Base-by-base conservation (phyloP, 2,888 invertebrate species). In the Ophioninae sp. region DNA sequence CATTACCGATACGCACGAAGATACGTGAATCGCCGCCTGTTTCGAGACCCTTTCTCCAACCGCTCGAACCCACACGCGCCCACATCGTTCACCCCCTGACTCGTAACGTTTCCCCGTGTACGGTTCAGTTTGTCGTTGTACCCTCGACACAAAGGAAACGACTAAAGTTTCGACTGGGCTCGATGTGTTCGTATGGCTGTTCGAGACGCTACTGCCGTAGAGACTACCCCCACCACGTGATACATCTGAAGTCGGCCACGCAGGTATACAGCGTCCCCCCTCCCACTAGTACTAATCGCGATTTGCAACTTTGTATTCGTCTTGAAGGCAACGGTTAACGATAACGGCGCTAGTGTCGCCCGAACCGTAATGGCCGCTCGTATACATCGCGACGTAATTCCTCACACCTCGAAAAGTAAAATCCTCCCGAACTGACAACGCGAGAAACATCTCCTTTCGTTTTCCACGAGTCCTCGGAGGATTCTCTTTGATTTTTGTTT, bases 221-320 rank as follows among this genome's bases (percentile, higher is more conserved):
- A 17, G 7, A 23, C 8, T 59, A 44, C 81, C 71, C 76, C 81
- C 71, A 76, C 81, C 64, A 23, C 64, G 13, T 39, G 59, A 61
- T n/a, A 22, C 51, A 65, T 56, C 56, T 30, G 37, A 44, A 51
- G 37, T 63, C 30, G 6, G 64, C 51, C 44, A 68, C 22, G 7
- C 59, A 9, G 9, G 22, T 20, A 22, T 22, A 22, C 20, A 20
- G 20, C 8, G 6, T 6, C 59, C 20, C 20, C 8, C 20, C 6
- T 8, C 20, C 22, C 59, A 7, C 59, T 59, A 20, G 8, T 2
- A 20, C 22, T 8, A 59, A 59, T 9, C 51, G 51, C 17, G 30
- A 30, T 30, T 30, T 13, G 51, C 51, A 13, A 51, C 17, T 51
- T 17, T 17, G 51, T 51, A 17, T 17, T 51, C 51, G 6, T 3